Percentiles rank a stretch among this genome's conserved stretches.
phyloP scores from a whole-genome alignment of 2,113 vertebrate species.

The Phyllostomus discolor region DNA sequence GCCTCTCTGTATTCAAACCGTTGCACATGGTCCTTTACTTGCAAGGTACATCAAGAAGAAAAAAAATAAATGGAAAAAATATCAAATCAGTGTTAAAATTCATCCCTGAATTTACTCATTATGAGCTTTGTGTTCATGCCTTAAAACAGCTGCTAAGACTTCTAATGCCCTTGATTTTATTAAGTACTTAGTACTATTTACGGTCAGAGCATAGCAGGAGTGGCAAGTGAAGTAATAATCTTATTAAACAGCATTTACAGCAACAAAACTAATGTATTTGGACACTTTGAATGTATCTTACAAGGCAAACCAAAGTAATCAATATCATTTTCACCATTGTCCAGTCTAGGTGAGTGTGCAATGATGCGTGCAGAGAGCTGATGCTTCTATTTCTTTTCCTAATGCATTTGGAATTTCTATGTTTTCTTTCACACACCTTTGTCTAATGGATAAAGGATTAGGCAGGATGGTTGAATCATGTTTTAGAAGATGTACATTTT shows the following conservation, averaged over 20 bases:
- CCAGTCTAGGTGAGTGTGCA: conserved; percentile 30
- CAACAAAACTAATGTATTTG: conserved; percentile 36
- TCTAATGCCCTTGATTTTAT: conserved; percentile 34
- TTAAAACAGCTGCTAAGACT: neutral
- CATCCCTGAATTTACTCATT: neutral
- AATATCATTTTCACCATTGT: conserved; percentile 45
- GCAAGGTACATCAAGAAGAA: conserved; percentile 13
- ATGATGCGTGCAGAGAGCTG: conserved; percentile 35
- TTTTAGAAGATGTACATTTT: neutral
- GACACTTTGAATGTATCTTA: conserved; percentile 21
- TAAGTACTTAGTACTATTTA: neutral
- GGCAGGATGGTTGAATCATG: neutral
- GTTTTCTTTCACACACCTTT: neutral
- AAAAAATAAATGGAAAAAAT: neutral
- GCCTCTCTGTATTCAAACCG: conserved; percentile 37
- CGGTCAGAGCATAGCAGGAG: neutral
- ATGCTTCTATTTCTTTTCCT: conserved; percentile 63
- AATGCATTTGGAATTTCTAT: conserved; percentile 34
- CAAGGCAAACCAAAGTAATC: conserved; percentile 57
- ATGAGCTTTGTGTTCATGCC: neutral
- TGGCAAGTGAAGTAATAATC: conserved; percentile 50
- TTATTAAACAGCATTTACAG: conserved; percentile 60
- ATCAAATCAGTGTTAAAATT: conserved; percentile 38
- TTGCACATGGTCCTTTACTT: neutral
- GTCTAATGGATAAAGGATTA: conserved; percentile 35